Evolutionary conservation across 2,888 invertebrate genomes (phyloP).

Genomic region (Ptycholaimellus sp.): DNA sequence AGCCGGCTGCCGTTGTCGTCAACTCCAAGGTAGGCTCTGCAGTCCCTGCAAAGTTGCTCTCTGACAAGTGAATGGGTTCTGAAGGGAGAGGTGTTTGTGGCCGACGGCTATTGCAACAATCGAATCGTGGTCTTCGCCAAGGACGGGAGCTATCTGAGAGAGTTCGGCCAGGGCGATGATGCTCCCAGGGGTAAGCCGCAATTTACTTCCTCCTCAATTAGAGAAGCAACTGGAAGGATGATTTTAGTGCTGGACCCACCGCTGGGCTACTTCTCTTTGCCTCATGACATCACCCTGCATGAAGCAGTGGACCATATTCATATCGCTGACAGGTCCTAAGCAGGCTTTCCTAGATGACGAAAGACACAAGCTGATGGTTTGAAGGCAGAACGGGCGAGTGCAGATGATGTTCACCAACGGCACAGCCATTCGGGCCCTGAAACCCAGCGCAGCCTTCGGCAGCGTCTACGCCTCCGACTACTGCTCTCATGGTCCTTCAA

Average conservation of each 20-base stretch:
- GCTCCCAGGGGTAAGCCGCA: no score
- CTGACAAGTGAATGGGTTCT: no score
- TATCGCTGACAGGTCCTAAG: no score
- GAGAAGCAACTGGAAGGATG: no score
- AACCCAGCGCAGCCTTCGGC: neutral
- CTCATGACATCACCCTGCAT: conserved; percentile 25
- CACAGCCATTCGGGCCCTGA: conserved; percentile 24
- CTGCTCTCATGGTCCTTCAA: neutral
- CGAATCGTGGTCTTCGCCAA: conserved; percentile 14
- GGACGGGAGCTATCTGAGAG: conserved; percentile 33
- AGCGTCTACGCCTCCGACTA: conserved; percentile 2
- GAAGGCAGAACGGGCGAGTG: conserved; percentile 30
- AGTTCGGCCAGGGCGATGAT: no score
- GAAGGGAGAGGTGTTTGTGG: conserved; percentile 14
- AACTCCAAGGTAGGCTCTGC: conserved; percentile 30
- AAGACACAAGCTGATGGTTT: no score
- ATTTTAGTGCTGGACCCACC: neutral
- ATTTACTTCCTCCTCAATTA: no score
- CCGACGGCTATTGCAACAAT: conserved; percentile 39
- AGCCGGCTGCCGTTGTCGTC: conserved; percentile 52
- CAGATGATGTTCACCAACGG: conserved; percentile 33
- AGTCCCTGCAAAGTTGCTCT: no score
- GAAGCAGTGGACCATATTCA: conserved; percentile 26
- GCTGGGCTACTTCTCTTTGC: conserved; percentile 19
- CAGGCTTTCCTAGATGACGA: no score